These are phyloP conservation scores for Zapornia atra DNA, from an alignment of 2,113 vertebrate genomes.

Conservation along the genomic window DNA sequence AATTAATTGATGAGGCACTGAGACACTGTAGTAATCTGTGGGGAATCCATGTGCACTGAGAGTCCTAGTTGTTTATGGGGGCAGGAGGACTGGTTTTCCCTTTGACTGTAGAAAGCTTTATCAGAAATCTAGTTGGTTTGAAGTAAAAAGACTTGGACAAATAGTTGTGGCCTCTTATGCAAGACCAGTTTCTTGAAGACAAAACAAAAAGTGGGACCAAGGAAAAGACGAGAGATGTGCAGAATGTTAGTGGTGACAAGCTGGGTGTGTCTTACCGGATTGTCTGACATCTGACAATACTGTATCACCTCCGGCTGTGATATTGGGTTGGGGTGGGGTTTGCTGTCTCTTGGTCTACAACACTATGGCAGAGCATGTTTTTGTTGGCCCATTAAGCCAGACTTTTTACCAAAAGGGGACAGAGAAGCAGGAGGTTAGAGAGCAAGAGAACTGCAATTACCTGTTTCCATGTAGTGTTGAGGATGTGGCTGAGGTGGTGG, in stretches of 20 bases:
- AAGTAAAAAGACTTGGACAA: neutral
- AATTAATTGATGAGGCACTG: neutral
- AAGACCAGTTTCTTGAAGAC: neutral
- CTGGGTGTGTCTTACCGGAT: neutral
- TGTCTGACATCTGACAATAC: neutral
- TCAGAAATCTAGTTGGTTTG: neutral
- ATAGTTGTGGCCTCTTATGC: neutral
- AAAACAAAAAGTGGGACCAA: neutral
- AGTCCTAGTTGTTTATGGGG: neutral
- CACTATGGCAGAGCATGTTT: rapidly evolving
- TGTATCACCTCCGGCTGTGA: neutral
- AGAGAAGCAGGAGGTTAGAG: neutral
- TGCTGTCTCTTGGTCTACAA: neutral
- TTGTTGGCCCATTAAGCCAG: neutral
- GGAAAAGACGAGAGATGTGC: neutral
- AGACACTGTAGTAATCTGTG: neutral
- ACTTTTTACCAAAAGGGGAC: neutral
- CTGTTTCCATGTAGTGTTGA: neutral
- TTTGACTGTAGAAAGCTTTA: neutral
- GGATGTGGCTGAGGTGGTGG: neutral
- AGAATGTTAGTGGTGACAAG: neutral
- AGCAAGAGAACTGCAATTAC: neutral
- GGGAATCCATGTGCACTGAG: neutral
- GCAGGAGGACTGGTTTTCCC: neutral
- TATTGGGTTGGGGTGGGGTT: rapidly evolving